A percentile compares a stretch with the other conserved stretches of the same genome.
phyloP scores from a whole-genome alignment of 2,888 invertebrate species.

The Frankliniella fusca region DNA sequence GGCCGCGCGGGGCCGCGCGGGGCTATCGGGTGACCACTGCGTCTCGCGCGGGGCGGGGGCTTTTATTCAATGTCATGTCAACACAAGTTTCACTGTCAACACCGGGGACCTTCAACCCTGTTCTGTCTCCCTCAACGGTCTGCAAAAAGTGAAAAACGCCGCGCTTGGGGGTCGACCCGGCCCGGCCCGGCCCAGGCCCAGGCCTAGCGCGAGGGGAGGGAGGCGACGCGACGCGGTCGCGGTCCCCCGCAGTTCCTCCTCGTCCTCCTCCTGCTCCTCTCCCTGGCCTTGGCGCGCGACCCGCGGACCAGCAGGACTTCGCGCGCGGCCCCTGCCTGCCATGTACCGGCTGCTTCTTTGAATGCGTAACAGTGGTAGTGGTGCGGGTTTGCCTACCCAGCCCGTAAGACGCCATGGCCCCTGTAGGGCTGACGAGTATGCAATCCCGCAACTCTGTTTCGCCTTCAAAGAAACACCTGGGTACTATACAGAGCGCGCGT shows the following conservation, averaged over 20 bases:
- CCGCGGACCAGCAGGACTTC: neutral
- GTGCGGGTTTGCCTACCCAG: too few relatives aligned
- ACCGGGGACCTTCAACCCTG: constrained; percentile 11
- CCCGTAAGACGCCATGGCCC: too few relatives aligned
- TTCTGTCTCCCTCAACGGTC: neutral
- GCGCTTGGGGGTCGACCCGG: too few relatives aligned
- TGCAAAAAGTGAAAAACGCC: constrained; percentile 23
- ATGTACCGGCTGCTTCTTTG: too few relatives aligned
- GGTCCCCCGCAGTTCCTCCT: neutral
- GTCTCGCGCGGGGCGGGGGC: neutral
- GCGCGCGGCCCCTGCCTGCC: too few relatives aligned
- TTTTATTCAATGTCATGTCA: constrained; percentile 26
- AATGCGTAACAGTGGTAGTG: too few relatives aligned
- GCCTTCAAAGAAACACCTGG: too few relatives aligned
- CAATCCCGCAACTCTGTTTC: too few relatives aligned
- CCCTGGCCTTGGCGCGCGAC: neutral
- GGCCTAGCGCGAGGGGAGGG: neutral
- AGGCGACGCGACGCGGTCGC: neutral
- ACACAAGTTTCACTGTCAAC: constrained; percentile 20
- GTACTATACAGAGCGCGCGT: neutral
- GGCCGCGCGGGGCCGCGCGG: neutral
- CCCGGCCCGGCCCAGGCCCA: too few relatives aligned
- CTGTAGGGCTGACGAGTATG: too few relatives aligned
- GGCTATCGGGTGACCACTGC: neutral
- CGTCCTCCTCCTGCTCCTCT: neutral